Percentiles rank a stretch among this genome's conserved stretches.
These are phyloP conservation scores for Hormaphis cornu DNA, from an alignment of 1,140 invertebrate species.

Conservation along the genomic window DNA sequence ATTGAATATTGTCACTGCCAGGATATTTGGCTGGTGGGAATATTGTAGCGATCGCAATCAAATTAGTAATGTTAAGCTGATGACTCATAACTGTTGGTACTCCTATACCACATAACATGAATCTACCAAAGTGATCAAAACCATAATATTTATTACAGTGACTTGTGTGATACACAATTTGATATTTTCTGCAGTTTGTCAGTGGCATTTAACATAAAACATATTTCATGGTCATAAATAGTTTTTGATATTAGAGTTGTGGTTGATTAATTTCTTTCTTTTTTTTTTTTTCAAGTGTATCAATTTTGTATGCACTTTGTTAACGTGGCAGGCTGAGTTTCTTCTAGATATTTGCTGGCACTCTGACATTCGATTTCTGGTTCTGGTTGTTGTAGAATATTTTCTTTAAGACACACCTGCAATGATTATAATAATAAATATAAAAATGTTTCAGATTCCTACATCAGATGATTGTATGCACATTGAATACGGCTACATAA, in stretches of 20 bases:
- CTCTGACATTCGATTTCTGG: background rate
- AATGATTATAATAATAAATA: background rate
- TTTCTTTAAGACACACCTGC: background rate
- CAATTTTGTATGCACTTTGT: background rate
- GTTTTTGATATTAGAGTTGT: background rate
- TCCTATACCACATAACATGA: background rate
- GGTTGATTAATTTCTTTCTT: background rate
- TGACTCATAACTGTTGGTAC: background rate
- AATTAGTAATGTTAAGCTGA: background rate
- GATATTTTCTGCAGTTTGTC: constrained; percentile 3
- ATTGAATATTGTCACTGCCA: background rate
- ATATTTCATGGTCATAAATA: background rate
- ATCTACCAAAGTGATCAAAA: constrained; percentile 5
- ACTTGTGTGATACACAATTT: constrained; percentile 11
- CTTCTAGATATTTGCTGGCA: background rate
- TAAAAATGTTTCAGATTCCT: background rate
- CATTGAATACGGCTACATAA: background rate
- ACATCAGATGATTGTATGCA: background rate
- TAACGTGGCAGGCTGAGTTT: no score
- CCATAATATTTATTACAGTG: background rate
- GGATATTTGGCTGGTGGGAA: background rate
- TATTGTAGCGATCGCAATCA: background rate
- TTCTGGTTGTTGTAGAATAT: background rate
- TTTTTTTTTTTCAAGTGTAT: background rate
- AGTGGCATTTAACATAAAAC: background rate